Evolutionary conservation across 2,888 invertebrate genomes (phyloP).

Genomic region (Polymixis flavicincta): DNA sequence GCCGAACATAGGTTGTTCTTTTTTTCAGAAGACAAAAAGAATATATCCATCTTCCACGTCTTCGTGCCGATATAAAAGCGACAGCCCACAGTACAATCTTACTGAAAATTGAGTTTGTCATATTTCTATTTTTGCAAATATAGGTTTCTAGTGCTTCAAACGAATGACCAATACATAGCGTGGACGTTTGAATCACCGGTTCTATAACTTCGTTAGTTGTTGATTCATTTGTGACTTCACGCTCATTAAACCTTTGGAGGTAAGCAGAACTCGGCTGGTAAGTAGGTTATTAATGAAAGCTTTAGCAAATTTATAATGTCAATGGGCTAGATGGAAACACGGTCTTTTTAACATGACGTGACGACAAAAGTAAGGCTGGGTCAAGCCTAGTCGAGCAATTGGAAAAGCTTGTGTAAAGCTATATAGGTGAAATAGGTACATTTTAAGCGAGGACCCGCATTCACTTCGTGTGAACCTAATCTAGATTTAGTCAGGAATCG

Average conservation of each 20-base stretch:
- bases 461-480: not conserved
- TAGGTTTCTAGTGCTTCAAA: conserved; percentile 53
- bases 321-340: no score
- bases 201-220: conserved; percentile 39
- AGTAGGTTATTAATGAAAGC: not conserved
- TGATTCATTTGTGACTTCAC: conserved; percentile 36
- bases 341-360: conserved; percentile 1
- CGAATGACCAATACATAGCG: conserved; percentile 40
- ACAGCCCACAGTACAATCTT: not conserved
- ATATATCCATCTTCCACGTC: not conserved
- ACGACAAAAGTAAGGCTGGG: not conserved
- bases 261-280: conserved; percentile 15
- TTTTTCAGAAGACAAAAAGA: not conserved
- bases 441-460: not conserved
- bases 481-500: not conserved
- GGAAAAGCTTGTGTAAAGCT: not conserved
- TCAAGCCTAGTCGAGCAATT: not conserved
- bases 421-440: not conserved
- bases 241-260: conserved; percentile 21
- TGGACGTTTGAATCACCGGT: conserved; percentile 47
- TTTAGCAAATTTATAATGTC: not conserved
- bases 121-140: conserved; percentile 55
- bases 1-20: no score
- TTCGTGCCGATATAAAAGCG: not conserved
- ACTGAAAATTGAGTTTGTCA: conserved; percentile 47